Evolutionary conservation across 2,797 vertebrate species (phyloP), one percentile per base, ranked within the genome.

Genomic region (Australoheros facetus): DNA sequence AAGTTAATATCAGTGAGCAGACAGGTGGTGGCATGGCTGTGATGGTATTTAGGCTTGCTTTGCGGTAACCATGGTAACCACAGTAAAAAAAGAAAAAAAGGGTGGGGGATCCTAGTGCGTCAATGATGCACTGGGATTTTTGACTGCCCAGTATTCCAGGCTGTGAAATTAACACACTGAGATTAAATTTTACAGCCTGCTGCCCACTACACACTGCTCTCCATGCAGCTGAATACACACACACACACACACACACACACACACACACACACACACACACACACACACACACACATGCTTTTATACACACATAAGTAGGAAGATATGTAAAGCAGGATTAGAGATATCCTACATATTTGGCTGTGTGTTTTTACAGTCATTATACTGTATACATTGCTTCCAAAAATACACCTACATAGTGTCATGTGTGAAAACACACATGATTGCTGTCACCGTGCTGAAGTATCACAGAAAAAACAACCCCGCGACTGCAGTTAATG

Each of bases 151-250:
- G 73, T 86, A 85, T 88, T 88, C 62, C 85, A 85, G 60, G 59
- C 77, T 89, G 85, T 86, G 85, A 93, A 91, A 91, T 90, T 78
- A 91, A 86, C 81, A 91, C 87, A 83, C 80, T 62, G 48, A 87
- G 86, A 93, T 91, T 90, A 87, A 77, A 89, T 91, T 93, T 94
- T 89, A 91, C 88, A 89, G 81, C 79, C 60, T 77, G 78, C 73
- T 85, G 71, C 87, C 80, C 74, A 78, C 74, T 66, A 78, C 73
- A 78, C 73, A 76, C 74, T 73, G 39, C 21, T 69, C 64, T 55
- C 76, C 19, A 77, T 75, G 78, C 80, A 80, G 69, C 75, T 71
- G 74, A 78, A 80, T 56, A 17, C 37, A 59, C 69, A 81, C 81
- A 84, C 64, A 48, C 51, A 28, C 26, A 60, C 23, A 71, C 3